These are phyloP conservation scores for Holothuria leucospilota DNA, from an alignment of 53 echinoderm and acorn worm genomes.

Conservation along the genomic window DNA sequence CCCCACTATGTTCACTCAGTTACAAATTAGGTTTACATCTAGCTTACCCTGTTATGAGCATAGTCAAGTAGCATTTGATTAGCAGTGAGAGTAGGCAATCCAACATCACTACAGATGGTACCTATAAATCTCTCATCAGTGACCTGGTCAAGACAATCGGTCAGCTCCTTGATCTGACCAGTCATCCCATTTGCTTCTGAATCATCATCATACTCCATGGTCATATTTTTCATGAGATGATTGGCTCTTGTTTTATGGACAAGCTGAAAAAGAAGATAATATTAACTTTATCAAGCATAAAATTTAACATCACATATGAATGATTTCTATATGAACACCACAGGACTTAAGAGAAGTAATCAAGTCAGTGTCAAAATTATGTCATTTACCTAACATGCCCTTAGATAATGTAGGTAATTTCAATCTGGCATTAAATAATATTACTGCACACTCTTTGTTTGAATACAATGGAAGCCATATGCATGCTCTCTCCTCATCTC, in stretches of 20 bases:
- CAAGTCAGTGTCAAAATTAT: no score
- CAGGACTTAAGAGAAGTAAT: no score
- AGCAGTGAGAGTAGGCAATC: conserved; percentile 71
- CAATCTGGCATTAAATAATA: no score
- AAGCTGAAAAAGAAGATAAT: conserved; percentile 50
- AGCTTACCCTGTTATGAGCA: conserved; percentile 73
- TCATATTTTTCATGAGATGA: conserved; percentile 66
- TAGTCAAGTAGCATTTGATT: conserved; percentile 65
- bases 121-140: conserved; percentile 73
- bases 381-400: no score
- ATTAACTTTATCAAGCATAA: background rate
- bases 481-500: no score
- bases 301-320: no score
- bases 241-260: conserved; percentile 72
- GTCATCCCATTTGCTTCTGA: background rate
- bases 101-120: conserved; percentile 68
- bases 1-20: no score
- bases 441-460: no score
- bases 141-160: conserved; percentile 73
- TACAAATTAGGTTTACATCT: no score
- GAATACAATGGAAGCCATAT: no score
- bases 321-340: no score
- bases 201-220: conserved; percentile 58
- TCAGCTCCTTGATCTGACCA: conserved; percentile 58
- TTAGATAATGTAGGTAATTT: no score